Conservation (phyloP, 2,797 vertebrate genomes). For the Etheostoma perlongum region DNA sequence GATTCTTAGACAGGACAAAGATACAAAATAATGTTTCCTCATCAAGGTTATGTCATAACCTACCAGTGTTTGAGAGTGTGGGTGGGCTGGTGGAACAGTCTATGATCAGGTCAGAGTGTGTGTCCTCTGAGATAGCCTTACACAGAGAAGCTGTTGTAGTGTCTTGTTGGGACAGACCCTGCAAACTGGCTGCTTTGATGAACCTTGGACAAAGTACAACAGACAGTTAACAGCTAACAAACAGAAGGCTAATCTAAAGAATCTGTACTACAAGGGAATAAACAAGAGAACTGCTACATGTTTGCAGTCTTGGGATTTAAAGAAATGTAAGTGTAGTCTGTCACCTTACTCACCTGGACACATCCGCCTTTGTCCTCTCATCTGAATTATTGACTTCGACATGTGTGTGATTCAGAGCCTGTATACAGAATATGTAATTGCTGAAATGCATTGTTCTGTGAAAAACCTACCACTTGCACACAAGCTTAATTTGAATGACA, state of each 20-base stretch:
- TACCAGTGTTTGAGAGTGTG: conserved; percentile 88
- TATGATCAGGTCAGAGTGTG: conserved; percentile 84
- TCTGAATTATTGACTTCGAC: conserved; percentile 91
- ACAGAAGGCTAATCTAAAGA: neutral
- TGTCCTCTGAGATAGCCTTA: conserved; percentile 89
- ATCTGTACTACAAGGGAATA: neutral
- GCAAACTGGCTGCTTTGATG: conserved; percentile 93
- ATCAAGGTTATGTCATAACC: conserved; percentile 47
- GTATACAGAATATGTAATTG: conserved; percentile 26
- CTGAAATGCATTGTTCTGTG: conserved; percentile 12
- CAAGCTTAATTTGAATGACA: neutral
- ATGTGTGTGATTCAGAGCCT: conserved; percentile 94
- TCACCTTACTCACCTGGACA: conserved; percentile 87
- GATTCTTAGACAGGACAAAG: neutral
- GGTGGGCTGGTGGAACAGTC: conserved; percentile 89
- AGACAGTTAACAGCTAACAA: conserved; percentile 4
- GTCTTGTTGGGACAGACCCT: conserved; percentile 94
- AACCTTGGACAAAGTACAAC: conserved; percentile 85
- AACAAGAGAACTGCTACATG: neutral
- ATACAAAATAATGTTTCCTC: neutral
- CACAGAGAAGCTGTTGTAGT: conserved; percentile 89
- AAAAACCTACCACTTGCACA: neutral
- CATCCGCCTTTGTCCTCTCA: conserved; percentile 90
- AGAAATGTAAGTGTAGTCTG: neutral
- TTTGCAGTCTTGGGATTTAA: neutral